phyloP scores from a whole-genome alignment of 2,888 invertebrate species.

The Leucophenga maculata region DNA sequence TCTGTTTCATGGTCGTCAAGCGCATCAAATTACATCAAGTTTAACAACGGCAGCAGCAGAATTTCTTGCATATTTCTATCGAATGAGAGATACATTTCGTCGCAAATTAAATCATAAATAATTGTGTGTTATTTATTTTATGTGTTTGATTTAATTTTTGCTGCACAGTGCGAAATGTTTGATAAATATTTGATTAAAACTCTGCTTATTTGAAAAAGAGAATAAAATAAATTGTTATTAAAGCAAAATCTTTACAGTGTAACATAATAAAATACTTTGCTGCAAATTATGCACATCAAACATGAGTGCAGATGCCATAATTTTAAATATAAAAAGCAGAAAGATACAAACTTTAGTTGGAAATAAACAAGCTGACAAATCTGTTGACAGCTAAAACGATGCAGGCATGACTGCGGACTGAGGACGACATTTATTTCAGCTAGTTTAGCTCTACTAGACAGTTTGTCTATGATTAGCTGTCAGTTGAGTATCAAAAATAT shows the following conservation, averaged over 20 bases:
- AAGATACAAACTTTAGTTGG: not conserved
- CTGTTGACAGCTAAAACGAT: constrained; percentile 9
- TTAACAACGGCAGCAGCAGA: not conserved
- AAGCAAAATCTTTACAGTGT: too few species aligned
- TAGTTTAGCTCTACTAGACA: not conserved
- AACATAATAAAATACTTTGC: not conserved
- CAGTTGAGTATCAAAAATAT: too few species aligned
- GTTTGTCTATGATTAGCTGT: too few species aligned
- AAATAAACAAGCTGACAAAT: constrained; percentile 15
- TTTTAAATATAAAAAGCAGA: not conserved
- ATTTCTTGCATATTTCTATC: not conserved
- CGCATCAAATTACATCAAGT: constrained; percentile 24
- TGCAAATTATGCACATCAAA: constrained; percentile 9
- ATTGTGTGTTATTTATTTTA: not conserved
- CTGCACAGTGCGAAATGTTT: not conserved
- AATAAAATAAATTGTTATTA: too few species aligned
- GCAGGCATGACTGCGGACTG: too few species aligned
- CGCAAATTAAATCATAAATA: constrained; percentile 8
- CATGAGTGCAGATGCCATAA: not conserved
- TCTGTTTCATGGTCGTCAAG: constrained; percentile 17
- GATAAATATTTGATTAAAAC: not conserved
- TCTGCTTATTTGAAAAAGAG: too few species aligned
- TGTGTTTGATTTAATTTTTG: not conserved
- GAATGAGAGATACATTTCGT: not conserved
- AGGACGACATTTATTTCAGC: not conserved